Percentiles rank a stretch among this genome's conserved stretches.
These are phyloP conservation scores for Ennomos fuscantarius DNA, from an alignment of 2,888 invertebrate genomes.

Conservation along the genomic window DNA sequence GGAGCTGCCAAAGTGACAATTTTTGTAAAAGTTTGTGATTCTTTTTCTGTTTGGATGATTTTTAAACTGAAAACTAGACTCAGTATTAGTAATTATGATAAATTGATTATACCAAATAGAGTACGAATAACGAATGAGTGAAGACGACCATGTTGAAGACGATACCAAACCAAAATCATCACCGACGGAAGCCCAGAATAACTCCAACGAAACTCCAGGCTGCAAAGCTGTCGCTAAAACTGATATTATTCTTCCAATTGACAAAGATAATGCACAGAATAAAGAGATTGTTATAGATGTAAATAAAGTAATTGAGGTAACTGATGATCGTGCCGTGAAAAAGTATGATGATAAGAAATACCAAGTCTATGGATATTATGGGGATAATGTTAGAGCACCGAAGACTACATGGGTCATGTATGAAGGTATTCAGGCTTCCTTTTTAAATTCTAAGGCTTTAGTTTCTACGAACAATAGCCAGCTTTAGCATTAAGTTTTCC, in stretches of 20 bases:
- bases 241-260: constrained; percentile 19
- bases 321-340: background rate
- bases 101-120: background rate
- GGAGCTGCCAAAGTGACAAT: too few species aligned
- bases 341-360: constrained; percentile 3
- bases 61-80: too few species aligned
- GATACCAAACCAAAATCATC: constrained; percentile 4
- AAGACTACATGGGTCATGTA: constrained; percentile 19
- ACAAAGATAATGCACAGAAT: constrained; percentile 9
- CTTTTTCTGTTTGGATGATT: too few species aligned
- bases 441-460: too few species aligned
- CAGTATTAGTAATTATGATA: background rate
- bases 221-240: constrained; percentile 13
- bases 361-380: constrained; percentile 10
- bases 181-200: constrained; percentile 5
- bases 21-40: too few species aligned
- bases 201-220: constrained; percentile 16
- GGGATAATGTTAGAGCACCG: constrained; percentile 10
- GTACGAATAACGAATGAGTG: constrained; percentile 10
- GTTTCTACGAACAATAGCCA: too few species aligned
- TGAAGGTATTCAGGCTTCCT: background rate
- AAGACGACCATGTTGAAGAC: background rate
- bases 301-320: background rate
- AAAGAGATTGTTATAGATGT: constrained; percentile 24
- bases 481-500: too few species aligned